phyloP scores from a whole-genome alignment of 2,888 invertebrate species.

The Latheticus oryzae region DNA sequence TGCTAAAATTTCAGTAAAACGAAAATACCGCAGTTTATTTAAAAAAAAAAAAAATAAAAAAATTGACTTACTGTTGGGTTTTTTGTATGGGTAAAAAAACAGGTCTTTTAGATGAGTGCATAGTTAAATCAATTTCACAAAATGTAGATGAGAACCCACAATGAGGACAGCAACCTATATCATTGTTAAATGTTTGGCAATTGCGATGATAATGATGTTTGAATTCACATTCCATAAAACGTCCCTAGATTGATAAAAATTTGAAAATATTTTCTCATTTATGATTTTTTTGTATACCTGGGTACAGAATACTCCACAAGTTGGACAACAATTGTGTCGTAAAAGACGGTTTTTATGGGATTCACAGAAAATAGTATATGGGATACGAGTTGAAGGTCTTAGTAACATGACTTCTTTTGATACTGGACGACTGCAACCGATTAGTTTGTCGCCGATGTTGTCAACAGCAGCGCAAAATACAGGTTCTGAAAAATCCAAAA shows the following conservation, averaged over 20 bases:
- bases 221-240: constrained; percentile 82
- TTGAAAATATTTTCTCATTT: too few species aligned
- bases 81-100: constrained; percentile 73
- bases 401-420: constrained; percentile 71
- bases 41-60: constrained; percentile 1
- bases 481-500: constrained; percentile 64
- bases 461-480: constrained; percentile 83
- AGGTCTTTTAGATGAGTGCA: constrained; percentile 73
- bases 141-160: constrained; percentile 74
- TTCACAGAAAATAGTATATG: constrained; percentile 83
- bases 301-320: constrained; percentile 90
- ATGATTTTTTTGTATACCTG: constrained; percentile 68
- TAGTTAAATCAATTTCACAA: constrained; percentile 71
- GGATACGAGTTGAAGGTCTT: constrained; percentile 79
- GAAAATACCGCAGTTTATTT: too few species aligned
- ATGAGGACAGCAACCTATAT: constrained; percentile 74
- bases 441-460: constrained; percentile 76
- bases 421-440: constrained; percentile 84
- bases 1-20: constrained; percentile 12
- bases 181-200: constrained; percentile 69
- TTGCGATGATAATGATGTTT: constrained; percentile 87
- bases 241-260: constrained; percentile 74
- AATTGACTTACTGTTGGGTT: constrained; percentile 56
- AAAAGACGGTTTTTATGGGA: constrained; percentile 81
- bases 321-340: constrained; percentile 89